Evolutionary conservation across 2,888 invertebrate genomes (phyloP).

Genomic region (Melinaea marsaeus): DNA sequence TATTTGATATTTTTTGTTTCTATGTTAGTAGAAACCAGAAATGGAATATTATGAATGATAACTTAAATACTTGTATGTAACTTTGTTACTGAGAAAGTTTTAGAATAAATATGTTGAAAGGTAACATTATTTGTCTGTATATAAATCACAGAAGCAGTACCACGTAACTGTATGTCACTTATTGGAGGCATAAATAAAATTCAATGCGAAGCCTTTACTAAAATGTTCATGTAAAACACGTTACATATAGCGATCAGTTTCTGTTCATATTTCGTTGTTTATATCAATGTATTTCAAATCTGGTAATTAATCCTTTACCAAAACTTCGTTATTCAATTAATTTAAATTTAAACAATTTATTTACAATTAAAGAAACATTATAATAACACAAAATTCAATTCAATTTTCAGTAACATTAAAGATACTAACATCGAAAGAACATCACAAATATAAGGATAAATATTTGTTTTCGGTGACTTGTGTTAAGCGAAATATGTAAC

Average conservation of each 20-base stretch:
- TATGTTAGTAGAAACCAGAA: too few relatives aligned
- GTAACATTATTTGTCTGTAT: background rate
- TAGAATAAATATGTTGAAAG: constrained; percentile 17
- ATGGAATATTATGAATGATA: too few relatives aligned
- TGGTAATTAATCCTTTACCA: constrained; percentile 5
- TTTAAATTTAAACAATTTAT: background rate
- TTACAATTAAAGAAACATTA: background rate
- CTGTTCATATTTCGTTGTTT: too few relatives aligned
- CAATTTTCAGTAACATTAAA: too few relatives aligned
- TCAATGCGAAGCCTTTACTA: constrained; percentile 59
- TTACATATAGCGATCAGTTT: constrained; percentile 51
- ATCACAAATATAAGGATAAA: too few relatives aligned
- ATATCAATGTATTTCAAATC: too few relatives aligned
- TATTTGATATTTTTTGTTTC: too few relatives aligned
- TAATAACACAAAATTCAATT: too few relatives aligned
- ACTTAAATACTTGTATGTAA: too few relatives aligned
- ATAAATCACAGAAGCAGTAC: constrained; percentile 47
- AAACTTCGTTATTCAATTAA: background rate
- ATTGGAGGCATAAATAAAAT: constrained; percentile 36
- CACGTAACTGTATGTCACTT: constrained; percentile 49
- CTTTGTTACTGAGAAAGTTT: constrained; percentile 5
- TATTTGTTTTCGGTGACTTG: too few relatives aligned
- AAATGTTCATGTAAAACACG: constrained; percentile 58
- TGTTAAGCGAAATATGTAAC: too few relatives aligned
- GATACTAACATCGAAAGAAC: too few relatives aligned